Base-by-base conservation (phyloP, 2,113 vertebrate genomes). In the Platysteira castanea region DNA sequence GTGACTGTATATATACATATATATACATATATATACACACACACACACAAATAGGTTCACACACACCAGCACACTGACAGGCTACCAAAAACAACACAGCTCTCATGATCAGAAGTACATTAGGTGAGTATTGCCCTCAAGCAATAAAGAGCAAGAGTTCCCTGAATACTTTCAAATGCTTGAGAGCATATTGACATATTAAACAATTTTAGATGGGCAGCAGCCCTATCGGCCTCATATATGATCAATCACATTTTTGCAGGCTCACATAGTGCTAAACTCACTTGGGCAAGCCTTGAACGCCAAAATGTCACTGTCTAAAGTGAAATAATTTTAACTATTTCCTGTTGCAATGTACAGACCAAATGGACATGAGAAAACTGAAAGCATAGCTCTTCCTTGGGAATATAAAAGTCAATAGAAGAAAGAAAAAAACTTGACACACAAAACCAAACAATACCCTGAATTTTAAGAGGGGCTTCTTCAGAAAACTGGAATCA, bases 1-100 rank as follows among this genome's bases (percentile, higher is more conserved):
- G 27, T 67, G n/a, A 22, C 53, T n/a, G 11, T 11, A 21, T 5
- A 33, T 11, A 54, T 4, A 57, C 2, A 44, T 5, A 33, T 11
- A 54, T 4, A 57, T 3, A 44, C 13, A 41, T 13, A 41, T 13
- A 41, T 0, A 23, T 19, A 47, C 2, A 53, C 1, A 50, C 4
- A 33, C 7, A 64, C 4, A 42, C 2, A 49, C 4, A n/a, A 4
- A 16, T 10, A 87, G 2, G 13, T 7, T 57, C 12, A 46, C 13
- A 53, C 22, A 28, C 3, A 20, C 10, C 26, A 64, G 64, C 5
- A 46, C 20, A 20, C 0, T 1, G 20, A 60, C 27, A 89, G 13
- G 30, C 47, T 75, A 47, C 8, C 0, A 5, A 63, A 57, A 68
- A 23, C 15, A 83, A 24, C 22, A 24, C 22, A 37, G 53, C 30